Conservation (phyloP, 1,140 invertebrate species). For the Drosophila pandora region DNA sequence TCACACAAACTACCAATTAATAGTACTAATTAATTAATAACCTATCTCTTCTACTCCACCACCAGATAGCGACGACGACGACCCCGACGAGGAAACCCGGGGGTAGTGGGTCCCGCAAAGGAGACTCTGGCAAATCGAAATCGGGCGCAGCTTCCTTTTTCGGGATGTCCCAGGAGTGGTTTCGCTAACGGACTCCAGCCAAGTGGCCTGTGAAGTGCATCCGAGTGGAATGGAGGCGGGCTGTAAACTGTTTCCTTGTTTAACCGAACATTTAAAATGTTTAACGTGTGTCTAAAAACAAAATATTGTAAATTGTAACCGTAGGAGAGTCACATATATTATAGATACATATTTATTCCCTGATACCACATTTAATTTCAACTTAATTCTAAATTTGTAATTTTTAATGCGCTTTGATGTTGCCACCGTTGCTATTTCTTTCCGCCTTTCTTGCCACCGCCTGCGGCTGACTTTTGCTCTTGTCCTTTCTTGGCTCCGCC, state of each 20-base stretch:
- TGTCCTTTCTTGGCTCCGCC: slow-evolving; percentile 72
- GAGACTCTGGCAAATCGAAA: slow-evolving; percentile 65
- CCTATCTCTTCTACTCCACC: slow-evolving; percentile 6
- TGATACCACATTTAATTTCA: slow-evolving; percentile 42
- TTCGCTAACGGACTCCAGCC: slow-evolving; percentile 81
- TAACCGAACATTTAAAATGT: slow-evolving; percentile 48
- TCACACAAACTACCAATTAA: slow-evolving; percentile 70
- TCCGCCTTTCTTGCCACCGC: slow-evolving; percentile 72
- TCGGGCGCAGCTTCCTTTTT: slow-evolving; percentile 89
- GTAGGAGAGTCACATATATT: slow-evolving; percentile 33
- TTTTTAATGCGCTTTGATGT: slow-evolving; percentile 60
- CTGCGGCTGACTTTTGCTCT: slow-evolving; percentile 66
- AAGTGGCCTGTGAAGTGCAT: slow-evolving; percentile 67
- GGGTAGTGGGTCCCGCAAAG: slow-evolving; percentile 59
- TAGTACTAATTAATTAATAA: slow-evolving; percentile 75
- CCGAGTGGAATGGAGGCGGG: slow-evolving; percentile 38
- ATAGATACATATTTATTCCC: slow-evolving; percentile 33
- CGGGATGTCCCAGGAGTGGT: slow-evolving; percentile 92
- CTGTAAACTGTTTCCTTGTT: slow-evolving; percentile 13
- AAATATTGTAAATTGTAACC: slow-evolving; percentile 31
- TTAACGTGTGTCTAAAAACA: slow-evolving; percentile 27
- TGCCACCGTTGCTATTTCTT: slow-evolving; percentile 64
- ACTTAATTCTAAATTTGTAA: slow-evolving; percentile 47
- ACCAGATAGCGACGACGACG: slow-evolving; percentile 24
- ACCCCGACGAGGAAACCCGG: slow-evolving; percentile 61